Base-by-base conservation (phyloP, 2,888 invertebrate species). In the Agrochola lota region DNA sequence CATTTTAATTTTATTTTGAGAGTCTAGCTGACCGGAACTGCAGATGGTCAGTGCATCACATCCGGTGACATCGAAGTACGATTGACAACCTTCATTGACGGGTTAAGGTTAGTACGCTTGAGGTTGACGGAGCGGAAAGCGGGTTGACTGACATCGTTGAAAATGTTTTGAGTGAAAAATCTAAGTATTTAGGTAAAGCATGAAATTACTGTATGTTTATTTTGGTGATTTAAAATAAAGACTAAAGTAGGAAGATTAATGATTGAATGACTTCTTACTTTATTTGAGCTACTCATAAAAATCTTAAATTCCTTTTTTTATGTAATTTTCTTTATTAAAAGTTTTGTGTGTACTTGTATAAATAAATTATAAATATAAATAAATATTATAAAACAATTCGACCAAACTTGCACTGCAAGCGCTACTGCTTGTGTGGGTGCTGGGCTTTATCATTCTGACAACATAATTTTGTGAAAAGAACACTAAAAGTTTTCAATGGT, bases 11-110 rank as follows among this genome's bases (percentile, higher is more conserved):
- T 91, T 91, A 90, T 92, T 91, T 91, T 90, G 89, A 86, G 83
- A 87, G 81, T 76, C 83, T 83, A 83, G 80, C 77, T 83, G 93
- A 92, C 92, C 93, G 94, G 94, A 94, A 95, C 93, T 89, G 95
- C 95, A 96, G 95, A 94, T 96, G 95, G 92, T 80, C 77, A 68
- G 81, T 75, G 83, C 87, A 74, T 86, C 86, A 91, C 94, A 94
- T 95, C 96, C 95, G 95, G 94, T 93, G 93, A 91, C 93, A 91
- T 87, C 87, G 90, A 84, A 83, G 86, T 87, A 84, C 93, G 92
- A 94, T 93, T 93, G 94, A 94, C 94, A 94, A 89, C 91, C 91
- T 91, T 90, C 89, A 90, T 91, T 91, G 91, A 91, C 83, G 78
- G 70, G 66, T 80, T 81, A 84, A 77, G 87, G 77, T 70, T 62